Evolutionary conservation across 2,797 vertebrate species (phyloP), one percentile per base, ranked within the genome.

Genomic region (Neosalanx taihuensis): DNA sequence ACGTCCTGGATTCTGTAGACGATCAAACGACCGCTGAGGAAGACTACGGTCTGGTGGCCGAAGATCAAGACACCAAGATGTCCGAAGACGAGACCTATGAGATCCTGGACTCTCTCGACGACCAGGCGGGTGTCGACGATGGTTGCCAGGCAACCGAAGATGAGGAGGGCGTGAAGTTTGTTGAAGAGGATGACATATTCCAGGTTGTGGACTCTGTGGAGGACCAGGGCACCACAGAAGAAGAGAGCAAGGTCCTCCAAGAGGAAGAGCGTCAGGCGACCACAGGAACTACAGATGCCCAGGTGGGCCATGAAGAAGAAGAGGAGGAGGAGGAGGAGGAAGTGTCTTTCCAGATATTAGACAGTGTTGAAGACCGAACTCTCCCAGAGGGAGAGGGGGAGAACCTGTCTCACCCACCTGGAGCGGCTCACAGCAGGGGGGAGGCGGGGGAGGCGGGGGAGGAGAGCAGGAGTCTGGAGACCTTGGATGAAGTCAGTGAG

Each of bases 401-500:
- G 0, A 0, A 37, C 5, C 26, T 12, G 29, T 1, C 2, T 37
- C 35, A 3, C 5, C 35, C 5, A 3, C 1, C 35, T 6, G 2
- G 35, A 37, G 35, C 35, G 1, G 35, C 1, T 26, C 29, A 53
- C 6, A 17, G 64, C 5, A 29, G 23, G 23, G 64, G 5, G 13
- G 2, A 7, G 13, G 17, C 9, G 30, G 30, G n/a, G 29, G 1
- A 60, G 3, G 10, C 67, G 37, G 67, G 66, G 68, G 69, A 71
- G 23, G 29, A 56, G 7, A 26, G 72, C 1, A 64, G 62, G 12
- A 53, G 82, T 0, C 84, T 93, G 3, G 82, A 93, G 29, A 91
- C 90, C 0, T 79, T 94, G 81, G 94, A 95, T 3, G 88, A 94
- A 73, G 84, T 95, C 6, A 92, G 91, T 13, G 94, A 95, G 1